These are phyloP conservation scores for Phymatocera aterrima DNA, from an alignment of 2,888 invertebrate genomes.

Conservation along the genomic window DNA sequence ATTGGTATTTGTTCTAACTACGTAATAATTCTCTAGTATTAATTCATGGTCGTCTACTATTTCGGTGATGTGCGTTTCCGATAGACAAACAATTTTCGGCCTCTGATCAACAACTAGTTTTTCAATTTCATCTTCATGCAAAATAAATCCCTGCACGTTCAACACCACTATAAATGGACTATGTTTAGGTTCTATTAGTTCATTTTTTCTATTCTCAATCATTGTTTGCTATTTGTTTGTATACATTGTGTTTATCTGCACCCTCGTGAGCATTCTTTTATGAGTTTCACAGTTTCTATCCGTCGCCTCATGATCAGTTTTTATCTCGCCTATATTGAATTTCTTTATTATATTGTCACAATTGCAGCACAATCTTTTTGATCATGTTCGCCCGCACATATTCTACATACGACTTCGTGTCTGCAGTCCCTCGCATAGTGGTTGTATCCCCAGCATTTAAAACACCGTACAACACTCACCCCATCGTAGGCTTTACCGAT, in stretches of 20 bases:
- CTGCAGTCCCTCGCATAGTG: background rate
- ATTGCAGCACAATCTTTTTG: background rate
- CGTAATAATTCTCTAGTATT: constrained; percentile 22
- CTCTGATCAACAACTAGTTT: background rate
- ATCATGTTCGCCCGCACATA: background rate
- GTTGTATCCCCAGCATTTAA: constrained; percentile 37
- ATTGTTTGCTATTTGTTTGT: constrained; percentile 48
- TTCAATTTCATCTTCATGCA: constrained; percentile 48
- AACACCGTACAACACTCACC: constrained; percentile 35
- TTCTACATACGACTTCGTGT: background rate
- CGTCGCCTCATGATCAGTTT: background rate
- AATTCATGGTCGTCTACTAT: constrained; percentile 36
- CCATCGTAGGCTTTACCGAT: constrained; percentile 17
- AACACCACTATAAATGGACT: constrained; percentile 9
- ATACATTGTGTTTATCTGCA: constrained; percentile 20
- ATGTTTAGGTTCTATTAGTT: too few relatives aligned
- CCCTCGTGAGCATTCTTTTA: constrained; percentile 1
- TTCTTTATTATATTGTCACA: background rate
- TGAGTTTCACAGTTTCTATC: background rate
- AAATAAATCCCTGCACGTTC: constrained; percentile 47
- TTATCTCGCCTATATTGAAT: background rate
- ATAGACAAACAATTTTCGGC: constrained; percentile 44
- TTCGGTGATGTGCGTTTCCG: constrained; percentile 44
- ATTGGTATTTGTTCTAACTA: constrained; percentile 10
- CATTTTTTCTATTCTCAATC: too few relatives aligned